Evolutionary conservation across 2,888 invertebrate genomes (phyloP), one percentile per base, ranked within the genome.

Genomic region (Dicranocentrus wangi): DNA sequence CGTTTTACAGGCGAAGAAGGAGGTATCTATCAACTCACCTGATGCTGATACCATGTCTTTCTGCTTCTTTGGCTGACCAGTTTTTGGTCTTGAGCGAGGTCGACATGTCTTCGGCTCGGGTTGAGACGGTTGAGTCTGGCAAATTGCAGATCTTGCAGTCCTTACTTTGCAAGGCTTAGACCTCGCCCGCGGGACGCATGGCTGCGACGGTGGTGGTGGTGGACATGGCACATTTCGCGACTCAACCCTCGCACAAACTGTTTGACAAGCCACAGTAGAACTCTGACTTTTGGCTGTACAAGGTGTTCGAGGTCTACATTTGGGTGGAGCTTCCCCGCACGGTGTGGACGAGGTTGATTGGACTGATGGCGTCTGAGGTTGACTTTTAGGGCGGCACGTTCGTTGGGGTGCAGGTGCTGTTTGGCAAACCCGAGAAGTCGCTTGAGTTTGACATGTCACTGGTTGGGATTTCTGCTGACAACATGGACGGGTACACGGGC

Each of bases 101-200:
- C 21, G 53, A 10, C 23, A 23, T n/a, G n/a, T n/a, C n/a, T n/a
- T n/a, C n/a, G n/a, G n/a, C n/a, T n/a, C n/a, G n/a, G n/a, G n/a
- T 15, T 23, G 23, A 19, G 19, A 21, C 3, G 19, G 21, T 25
- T 58, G 42, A 3, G 71, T 60, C 28, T 73, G 73, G 65, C 73
- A 73, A n/a, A 51, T 53, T 51, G 73, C 63, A 15, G 73, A 32
- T 28, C 53, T 63, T 19, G 61, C 72, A 3, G 39, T 25, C 5
- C 7, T 63, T 28, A 19, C 17, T 43, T 13, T 39, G 51, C 51
- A 51, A 51, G 51, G 51, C n/a, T 17, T 53, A 43, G 43, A 3
- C 13, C 2, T n/a, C n/a, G n/a, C n/a, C n/a, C n/a, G n/a, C n/a
- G n/a, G n/a, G n/a, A n/a, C n/a, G n/a, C n/a, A n/a, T n/a, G n/a